A percentile compares a stretch with the other conserved stretches of the same genome.
These are phyloP conservation scores for Euplagia quadripunctaria DNA, from an alignment of 2,888 invertebrate genomes.

Conservation along the genomic window DNA sequence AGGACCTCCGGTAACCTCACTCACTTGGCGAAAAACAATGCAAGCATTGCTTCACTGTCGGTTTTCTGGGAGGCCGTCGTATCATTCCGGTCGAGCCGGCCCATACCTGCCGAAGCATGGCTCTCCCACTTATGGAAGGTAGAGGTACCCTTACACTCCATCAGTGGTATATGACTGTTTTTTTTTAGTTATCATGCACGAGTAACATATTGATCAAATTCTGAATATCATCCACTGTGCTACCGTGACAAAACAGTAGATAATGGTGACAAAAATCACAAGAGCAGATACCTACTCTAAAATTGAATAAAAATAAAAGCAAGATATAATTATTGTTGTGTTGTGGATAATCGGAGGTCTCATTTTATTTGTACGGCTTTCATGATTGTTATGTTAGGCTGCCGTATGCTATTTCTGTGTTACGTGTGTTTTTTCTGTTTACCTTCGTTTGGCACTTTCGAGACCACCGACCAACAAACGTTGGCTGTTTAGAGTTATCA, in stretches of 20 bases:
- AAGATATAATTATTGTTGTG: neutral
- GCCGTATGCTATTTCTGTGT: conserved; percentile 64
- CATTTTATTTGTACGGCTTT: conserved; percentile 57
- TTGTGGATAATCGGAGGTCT: conserved; percentile 32
- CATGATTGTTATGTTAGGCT: conserved; percentile 77
- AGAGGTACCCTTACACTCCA: no score
- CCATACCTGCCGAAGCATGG: no score
- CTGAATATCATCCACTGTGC: neutral
- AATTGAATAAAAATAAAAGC: neutral
- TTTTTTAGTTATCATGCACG: neutral
- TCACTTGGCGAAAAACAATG: no score
- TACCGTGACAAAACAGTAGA: neutral
- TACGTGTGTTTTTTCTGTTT: conserved; percentile 61
- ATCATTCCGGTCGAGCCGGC: no score
- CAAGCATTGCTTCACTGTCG: no score
- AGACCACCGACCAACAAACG: conserved; percentile 61
- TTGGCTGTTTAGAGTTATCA: conserved; percentile 25
- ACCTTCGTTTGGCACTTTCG: conserved; percentile 63
- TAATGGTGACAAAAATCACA: neutral
- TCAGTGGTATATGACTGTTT: no score
- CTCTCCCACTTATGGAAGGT: no score
- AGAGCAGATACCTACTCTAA: neutral
- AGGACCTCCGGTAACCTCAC: no score
- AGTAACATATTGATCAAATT: neutral
- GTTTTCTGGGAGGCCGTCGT: no score